Conservation (phyloP, 2,797 vertebrate genomes). For the Naso thynnoides region DNA sequence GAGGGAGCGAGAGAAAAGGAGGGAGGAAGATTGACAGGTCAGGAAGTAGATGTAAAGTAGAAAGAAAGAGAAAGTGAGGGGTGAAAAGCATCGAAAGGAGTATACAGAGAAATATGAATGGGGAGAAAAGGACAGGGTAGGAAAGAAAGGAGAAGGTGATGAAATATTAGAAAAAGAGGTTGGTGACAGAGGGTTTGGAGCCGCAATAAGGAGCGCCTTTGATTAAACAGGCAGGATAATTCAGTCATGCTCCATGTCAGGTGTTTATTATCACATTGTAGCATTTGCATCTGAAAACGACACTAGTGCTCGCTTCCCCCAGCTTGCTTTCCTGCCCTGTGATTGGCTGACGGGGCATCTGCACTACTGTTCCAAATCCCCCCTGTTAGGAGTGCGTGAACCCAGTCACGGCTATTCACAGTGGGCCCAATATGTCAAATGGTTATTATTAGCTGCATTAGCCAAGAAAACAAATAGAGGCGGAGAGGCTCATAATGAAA, state of each 20-base stretch:
- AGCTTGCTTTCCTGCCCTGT: conserved; percentile 34
- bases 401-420: conserved; percentile 78
- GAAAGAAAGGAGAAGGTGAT: conserved; percentile 20
- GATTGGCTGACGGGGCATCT: conserved; percentile 76
- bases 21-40: conserved; percentile 45
- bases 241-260: conserved; percentile 87
- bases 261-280: conserved; percentile 89
- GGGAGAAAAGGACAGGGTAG: conserved; percentile 13
- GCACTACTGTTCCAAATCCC: conserved; percentile 74
- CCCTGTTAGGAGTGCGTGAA: conserved; percentile 75
- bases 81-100: not conserved
- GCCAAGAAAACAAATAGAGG: conserved; percentile 78
- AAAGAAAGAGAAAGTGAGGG: conserved; percentile 18
- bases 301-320: conserved; percentile 57
- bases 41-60: conserved; percentile 44
- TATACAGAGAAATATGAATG: conserved; percentile 6
- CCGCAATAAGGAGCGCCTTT: conserved; percentile 65
- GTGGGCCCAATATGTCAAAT: conserved; percentile 80
- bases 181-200: conserved; percentile 40
- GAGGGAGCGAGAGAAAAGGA: conserved; percentile 28
- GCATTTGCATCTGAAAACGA: conserved; percentile 89
- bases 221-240: conserved; percentile 85
- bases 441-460: conserved; percentile 81
- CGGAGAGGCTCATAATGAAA: conserved; percentile 74
- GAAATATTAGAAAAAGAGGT: conserved; percentile 29